Evolutionary conservation across 64 coral and sea anemone species (phyloP).

Genomic region (Pachyseris speciosa): DNA sequence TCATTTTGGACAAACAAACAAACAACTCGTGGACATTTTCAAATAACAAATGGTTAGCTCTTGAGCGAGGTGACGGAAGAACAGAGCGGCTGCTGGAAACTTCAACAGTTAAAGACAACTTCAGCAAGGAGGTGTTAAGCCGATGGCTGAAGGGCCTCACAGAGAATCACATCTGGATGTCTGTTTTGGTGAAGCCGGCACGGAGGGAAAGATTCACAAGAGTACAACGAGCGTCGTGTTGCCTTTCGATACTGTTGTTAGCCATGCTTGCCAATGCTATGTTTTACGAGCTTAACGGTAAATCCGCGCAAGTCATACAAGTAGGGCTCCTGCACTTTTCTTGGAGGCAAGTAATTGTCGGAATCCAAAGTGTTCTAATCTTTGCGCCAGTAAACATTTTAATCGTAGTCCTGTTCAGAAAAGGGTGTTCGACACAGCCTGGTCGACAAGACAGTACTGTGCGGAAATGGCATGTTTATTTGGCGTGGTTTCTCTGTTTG

Average conservation of each 20-base stretch:
- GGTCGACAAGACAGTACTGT: background rate
- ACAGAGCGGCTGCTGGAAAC: background rate
- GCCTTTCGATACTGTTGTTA: slow-evolving; percentile 1
- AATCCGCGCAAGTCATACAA: background rate
- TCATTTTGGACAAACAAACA: background rate
- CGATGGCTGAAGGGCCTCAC: slow-evolving; percentile 12
- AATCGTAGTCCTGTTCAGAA: slow-evolving; percentile 12
- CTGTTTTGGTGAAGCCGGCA: background rate
- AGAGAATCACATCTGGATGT: slow-evolving; percentile 65
- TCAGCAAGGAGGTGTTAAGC: background rate
- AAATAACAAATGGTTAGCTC: background rate
- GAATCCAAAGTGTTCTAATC: background rate
- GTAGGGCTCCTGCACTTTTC: slow-evolving; percentile 21
- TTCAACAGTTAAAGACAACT: background rate
- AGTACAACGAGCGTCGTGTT: slow-evolving; percentile 46
- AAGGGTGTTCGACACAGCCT: background rate
- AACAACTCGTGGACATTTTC: background rate
- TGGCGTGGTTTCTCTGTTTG: background rate
- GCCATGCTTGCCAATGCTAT: slow-evolving; percentile 73
- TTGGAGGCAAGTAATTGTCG: background rate
- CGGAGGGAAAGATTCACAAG: background rate
- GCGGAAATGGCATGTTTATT: background rate
- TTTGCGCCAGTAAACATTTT: slow-evolving; percentile 34
- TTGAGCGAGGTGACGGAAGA: slow-evolving; percentile 19
- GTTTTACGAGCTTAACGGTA: too few relatives aligned